Base-by-base conservation (phyloP, 2,797 vertebrate species). In the Falco naumanni region DNA sequence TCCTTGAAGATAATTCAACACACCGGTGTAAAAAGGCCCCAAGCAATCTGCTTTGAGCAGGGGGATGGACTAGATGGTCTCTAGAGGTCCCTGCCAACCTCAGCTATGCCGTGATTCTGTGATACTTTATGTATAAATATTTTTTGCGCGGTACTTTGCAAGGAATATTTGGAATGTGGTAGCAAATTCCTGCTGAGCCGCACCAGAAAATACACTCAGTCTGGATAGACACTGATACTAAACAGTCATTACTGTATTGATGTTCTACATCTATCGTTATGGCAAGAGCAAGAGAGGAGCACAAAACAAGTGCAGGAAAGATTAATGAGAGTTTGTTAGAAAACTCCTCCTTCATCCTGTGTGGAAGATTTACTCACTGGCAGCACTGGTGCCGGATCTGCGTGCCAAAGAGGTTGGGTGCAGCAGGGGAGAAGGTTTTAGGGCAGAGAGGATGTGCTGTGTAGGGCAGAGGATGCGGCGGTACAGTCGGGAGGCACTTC, bases 1-100 rank as follows among this genome's bases (percentile, higher is more conserved):
- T 87, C 84, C 90, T 93, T 77, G 53, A 71, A 93, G 57, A 28
- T 86, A 91, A 87, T 92, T 95, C 89, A 77, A 66, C 85, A 57
- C 48, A 57, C 0, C 41, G 61, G 28, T 60, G 31, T 83, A 57
- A 68, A 94, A 87, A 68, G 48, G 65, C 87, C 56, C 43, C 0
- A 0, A 45, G 75, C 84, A 83, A 63, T 68, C 87, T 75, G 59
- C 77, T 89, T 77, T 87, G 71, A 94, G 71, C 60, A 77, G 45
- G 3, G 19, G 17, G 6, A 60, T 90, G 89, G 68, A 60, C 84
- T 80, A 83, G 68, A 21, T 85, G 51, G 47, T 95, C 87, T 91
- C 64, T 57, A 74, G 68, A 92, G 74, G 48, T 91, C 61, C 26
- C 41, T 93, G 47, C 47, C 60, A 83, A 57, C 78, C 13, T 85